A percentile compares a stretch with the other conserved stretches of the same genome.
Evolutionary conservation across 2,888 invertebrate species (phyloP).

Genomic region (Tipula helvola): DNA sequence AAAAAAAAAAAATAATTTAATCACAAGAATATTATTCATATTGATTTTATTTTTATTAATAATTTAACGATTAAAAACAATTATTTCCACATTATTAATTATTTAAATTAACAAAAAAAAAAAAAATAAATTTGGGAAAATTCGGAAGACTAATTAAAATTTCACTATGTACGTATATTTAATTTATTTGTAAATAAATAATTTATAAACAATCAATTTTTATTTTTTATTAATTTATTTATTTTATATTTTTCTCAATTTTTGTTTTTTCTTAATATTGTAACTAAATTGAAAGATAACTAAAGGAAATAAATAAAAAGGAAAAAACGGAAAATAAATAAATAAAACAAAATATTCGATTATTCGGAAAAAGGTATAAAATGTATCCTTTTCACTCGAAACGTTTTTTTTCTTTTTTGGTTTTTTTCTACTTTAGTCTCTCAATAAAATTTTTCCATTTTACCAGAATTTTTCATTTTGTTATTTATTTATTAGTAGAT

Average conservation of each 20-base stretch:
- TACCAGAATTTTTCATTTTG: not conserved
- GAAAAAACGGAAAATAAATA: not conserved
- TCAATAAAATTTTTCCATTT: not conserved
- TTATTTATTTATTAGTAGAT: not conserved
- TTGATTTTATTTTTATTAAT: no score
- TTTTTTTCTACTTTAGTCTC: not conserved
- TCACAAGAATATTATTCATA: not conserved
- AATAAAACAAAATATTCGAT: not conserved
- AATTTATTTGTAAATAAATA: not conserved
- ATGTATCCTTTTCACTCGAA: not conserved
- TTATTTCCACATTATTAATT: not conserved
- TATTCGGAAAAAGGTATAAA: not conserved
- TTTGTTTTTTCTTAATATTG: not conserved
- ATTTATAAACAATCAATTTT: not conserved
- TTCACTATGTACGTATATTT: not conserved
- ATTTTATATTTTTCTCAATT: no score
- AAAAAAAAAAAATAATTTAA: not conserved
- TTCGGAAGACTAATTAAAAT: not conserved
- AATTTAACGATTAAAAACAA: not conserved
- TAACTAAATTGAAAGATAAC: conserved; percentile 4
- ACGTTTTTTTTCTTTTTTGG: not conserved
- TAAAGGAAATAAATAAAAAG: not conserved
- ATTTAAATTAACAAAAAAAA: not conserved
- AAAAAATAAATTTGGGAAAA: not conserved
- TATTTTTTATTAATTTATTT: not conserved